Conservation (phyloP, 2,888 invertebrate genomes). For the Lithosia quadra region DNA sequence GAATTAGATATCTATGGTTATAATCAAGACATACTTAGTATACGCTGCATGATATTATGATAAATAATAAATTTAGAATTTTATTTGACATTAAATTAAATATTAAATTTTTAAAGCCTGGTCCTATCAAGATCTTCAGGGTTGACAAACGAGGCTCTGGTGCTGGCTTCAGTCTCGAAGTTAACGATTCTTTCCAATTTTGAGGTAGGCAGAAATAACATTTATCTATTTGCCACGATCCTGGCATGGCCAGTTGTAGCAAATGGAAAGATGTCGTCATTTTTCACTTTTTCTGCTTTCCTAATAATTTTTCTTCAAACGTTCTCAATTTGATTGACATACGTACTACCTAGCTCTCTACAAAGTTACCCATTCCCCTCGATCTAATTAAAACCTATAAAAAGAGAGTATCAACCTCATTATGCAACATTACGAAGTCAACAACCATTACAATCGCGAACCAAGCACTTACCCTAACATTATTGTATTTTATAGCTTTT, state of each 20-base stretch:
- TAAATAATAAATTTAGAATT: neutral
- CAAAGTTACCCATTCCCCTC: neutral
- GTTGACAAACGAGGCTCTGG: no score
- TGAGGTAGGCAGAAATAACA: no score
- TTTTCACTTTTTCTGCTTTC: no score
- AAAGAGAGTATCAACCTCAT: neutral
- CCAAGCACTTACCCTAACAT: neutral
- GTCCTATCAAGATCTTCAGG: neutral
- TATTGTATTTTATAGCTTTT: constrained; percentile 10
- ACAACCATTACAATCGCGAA: neutral
- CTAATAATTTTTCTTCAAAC: neutral
- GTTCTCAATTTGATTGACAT: neutral
- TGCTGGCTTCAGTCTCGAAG: no score
- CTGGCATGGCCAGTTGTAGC: no score
- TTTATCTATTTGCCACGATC: no score
- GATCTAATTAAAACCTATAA: neutral
- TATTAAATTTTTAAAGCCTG: neutral
- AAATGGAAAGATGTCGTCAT: no score
- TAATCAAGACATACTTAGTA: constrained; percentile 13
- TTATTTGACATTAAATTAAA: neutral
- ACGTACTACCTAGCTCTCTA: neutral
- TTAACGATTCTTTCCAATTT: no score
- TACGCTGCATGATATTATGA: constrained; percentile 9
- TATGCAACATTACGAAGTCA: constrained; percentile 3
- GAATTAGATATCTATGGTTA: neutral